These are phyloP conservation scores for Sparidentex hasta DNA, from an alignment of 2,797 vertebrate genomes.

Conservation along the genomic window DNA sequence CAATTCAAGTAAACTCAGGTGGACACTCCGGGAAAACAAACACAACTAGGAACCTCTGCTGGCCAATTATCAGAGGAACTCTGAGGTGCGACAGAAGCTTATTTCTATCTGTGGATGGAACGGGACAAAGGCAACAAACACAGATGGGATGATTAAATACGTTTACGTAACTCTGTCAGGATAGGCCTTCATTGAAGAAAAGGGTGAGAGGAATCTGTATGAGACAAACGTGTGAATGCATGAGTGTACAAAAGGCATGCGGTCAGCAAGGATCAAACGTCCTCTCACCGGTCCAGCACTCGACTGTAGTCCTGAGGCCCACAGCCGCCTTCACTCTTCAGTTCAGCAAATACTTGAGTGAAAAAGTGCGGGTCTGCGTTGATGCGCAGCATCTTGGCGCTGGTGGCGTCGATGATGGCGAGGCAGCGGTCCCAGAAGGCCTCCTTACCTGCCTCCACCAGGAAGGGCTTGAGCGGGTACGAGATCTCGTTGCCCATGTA, in stretches of 20 bases:
- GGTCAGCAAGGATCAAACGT: slow-evolving; percentile 12
- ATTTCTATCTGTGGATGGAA: slow-evolving; percentile 14
- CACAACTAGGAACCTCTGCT: slow-evolving; percentile 20
- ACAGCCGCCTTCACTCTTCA: slow-evolving; percentile 87
- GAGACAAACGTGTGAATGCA: slow-evolving; percentile 19
- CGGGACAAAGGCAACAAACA: slow-evolving; percentile 26
- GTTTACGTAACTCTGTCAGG: slow-evolving; percentile 11
- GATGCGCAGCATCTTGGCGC: slow-evolving; percentile 89
- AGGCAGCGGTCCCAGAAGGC: slow-evolving; percentile 91
- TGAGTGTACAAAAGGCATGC: slow-evolving; percentile 55
- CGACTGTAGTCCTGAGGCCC: slow-evolving; percentile 85
- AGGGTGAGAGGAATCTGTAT: neutral
- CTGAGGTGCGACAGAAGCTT: neutral
- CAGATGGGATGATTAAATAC: slow-evolving; percentile 39
- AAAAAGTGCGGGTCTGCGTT: slow-evolving; percentile 91
- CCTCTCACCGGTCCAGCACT: slow-evolving; percentile 86
- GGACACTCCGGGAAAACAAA: slow-evolving; percentile 31
- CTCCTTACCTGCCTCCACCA: slow-evolving; percentile 88
- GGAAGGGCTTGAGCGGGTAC: slow-evolving; percentile 92
- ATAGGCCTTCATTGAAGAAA: slow-evolving; percentile 1
- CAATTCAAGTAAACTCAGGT: slow-evolving; percentile 58
- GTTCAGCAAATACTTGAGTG: slow-evolving; percentile 89
- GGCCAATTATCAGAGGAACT: slow-evolving; percentile 13
- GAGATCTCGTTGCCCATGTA: slow-evolving; percentile 99
- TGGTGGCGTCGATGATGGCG: slow-evolving; percentile 86